These are phyloP conservation scores for Aphidius colemani DNA, from an alignment of 2,888 invertebrate species.

Conservation along the genomic window DNA sequence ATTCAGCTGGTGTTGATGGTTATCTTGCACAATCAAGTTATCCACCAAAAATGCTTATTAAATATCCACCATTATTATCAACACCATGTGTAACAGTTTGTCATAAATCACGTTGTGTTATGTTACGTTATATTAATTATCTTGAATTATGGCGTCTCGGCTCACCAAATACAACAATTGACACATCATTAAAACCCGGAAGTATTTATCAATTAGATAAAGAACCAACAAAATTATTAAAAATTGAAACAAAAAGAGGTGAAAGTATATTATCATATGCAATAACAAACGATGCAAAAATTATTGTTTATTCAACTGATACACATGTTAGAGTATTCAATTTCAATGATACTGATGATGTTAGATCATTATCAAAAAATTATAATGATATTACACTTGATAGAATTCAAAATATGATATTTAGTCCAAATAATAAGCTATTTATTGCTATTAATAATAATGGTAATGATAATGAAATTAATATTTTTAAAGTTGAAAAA, in stretches of 20 bases:
- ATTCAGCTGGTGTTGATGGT: constrained; percentile 83
- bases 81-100: constrained; percentile 65
- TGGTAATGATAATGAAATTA: constrained; percentile 39
- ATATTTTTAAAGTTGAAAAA: constrained; percentile 47
- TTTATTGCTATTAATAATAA: constrained; percentile 46
- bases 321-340: constrained; percentile 70
- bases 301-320: constrained; percentile 77
- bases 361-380: constrained; percentile 45
- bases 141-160: constrained; percentile 72
- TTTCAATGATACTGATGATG: constrained; percentile 64
- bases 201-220: constrained; percentile 45
- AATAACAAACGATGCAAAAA: constrained; percentile 72
- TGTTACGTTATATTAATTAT: constrained; percentile 65
- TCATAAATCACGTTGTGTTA: constrained; percentile 63
- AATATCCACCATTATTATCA: constrained; percentile 75
- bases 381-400: constrained; percentile 42
- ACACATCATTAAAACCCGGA: constrained; percentile 39
- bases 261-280: constrained; percentile 74
- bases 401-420: constrained; percentile 52
- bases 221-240: constrained; percentile 71
- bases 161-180: constrained; percentile 42
- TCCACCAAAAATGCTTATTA: constrained; percentile 70
- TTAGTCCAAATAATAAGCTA: constrained; percentile 52
- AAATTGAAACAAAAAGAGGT: constrained; percentile 69
- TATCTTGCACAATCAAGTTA: constrained; percentile 75